A percentile compares a stretch with the other conserved stretches of the same genome.
phyloP scores from a whole-genome alignment of 2,888 invertebrate species.

The Hoplodrina ambigua region DNA sequence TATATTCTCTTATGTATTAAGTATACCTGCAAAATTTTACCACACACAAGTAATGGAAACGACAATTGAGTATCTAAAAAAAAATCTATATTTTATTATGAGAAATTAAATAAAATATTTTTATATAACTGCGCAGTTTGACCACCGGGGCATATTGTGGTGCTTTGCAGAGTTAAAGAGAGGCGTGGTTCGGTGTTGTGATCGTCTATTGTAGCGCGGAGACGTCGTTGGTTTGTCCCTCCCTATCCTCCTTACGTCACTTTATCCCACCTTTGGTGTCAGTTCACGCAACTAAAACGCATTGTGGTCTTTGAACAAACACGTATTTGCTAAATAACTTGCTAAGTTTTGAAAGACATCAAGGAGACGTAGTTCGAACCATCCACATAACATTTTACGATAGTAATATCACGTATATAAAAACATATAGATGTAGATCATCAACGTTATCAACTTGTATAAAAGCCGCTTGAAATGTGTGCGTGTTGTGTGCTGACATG shows the following conservation, averaged over 20 bases:
- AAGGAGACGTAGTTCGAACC: conserved; percentile 32
- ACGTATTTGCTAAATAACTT: conserved; percentile 14
- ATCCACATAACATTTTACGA: conserved; percentile 32
- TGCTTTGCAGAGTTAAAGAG: conserved; percentile 81
- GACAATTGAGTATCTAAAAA: conserved; percentile 48
- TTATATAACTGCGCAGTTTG: conserved; percentile 75
- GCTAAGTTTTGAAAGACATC: conserved; percentile 23
- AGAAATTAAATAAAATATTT: conserved; percentile 64
- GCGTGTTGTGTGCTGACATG: conserved; percentile 61
- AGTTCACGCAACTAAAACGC: conserved; percentile 51
- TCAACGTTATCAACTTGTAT: conserved; percentile 59
- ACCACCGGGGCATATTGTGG: conserved; percentile 86
- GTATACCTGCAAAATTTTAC: conserved; percentile 32
- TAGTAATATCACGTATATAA: conserved; percentile 36
- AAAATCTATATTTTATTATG: conserved; percentile 63
- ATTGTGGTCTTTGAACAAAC: conserved; percentile 25
- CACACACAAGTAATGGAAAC: conserved; percentile 30
- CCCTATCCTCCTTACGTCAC: conserved; percentile 32
- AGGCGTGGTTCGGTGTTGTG: conserved; percentile 79
- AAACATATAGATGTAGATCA: conserved; percentile 53
- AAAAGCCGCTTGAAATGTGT: conserved; percentile 61
- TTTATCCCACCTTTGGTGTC: conserved; percentile 55
- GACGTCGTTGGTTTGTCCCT: conserved; percentile 48
- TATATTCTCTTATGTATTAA: conserved; percentile 53
- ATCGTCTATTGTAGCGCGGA: conserved; percentile 67